Conservation (phyloP, 2,888 invertebrate genomes). For the Acrobasis suavella region DNA sequence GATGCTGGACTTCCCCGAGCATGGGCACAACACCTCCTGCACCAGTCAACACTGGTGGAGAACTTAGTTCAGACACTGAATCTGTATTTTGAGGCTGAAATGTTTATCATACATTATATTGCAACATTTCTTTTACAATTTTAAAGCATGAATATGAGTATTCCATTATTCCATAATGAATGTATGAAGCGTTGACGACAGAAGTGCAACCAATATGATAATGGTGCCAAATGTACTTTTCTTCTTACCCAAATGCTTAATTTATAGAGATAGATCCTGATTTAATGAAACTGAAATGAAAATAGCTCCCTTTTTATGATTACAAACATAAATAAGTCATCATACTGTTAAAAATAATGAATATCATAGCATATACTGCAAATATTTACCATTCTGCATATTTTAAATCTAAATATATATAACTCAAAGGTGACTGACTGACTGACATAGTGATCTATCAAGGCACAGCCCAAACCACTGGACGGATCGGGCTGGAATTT, state of each 20-base stretch:
- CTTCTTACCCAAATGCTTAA: conserved; percentile 5
- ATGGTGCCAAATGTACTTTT: neutral
- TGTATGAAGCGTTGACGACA: neutral
- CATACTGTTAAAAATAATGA: no score
- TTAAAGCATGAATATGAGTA: conserved; percentile 26
- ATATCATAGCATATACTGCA: no score
- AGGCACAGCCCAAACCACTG: no score
- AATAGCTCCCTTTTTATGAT: conserved; percentile 24
- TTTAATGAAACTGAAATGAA: conserved; percentile 19
- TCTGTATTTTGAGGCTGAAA: conserved; percentile 70
- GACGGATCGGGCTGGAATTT: no score
- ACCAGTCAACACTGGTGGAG: conserved; percentile 63
- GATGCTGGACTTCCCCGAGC: conserved; percentile 67
- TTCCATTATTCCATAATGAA: neutral
- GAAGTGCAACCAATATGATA: neutral
- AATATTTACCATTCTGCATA: neutral
- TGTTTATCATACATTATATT: conserved; percentile 17
- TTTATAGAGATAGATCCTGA: neutral
- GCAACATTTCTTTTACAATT: conserved; percentile 9
- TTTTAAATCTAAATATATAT: no score
- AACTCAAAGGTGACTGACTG: no score
- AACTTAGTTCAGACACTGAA: conserved; percentile 62
- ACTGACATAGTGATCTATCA: no score
- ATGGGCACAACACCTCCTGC: conserved; percentile 61
- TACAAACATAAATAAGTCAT: neutral